phyloP scores from a whole-genome alignment of 2,113 vertebrate genomes.

The Tragelaphus strepsiceros region DNA sequence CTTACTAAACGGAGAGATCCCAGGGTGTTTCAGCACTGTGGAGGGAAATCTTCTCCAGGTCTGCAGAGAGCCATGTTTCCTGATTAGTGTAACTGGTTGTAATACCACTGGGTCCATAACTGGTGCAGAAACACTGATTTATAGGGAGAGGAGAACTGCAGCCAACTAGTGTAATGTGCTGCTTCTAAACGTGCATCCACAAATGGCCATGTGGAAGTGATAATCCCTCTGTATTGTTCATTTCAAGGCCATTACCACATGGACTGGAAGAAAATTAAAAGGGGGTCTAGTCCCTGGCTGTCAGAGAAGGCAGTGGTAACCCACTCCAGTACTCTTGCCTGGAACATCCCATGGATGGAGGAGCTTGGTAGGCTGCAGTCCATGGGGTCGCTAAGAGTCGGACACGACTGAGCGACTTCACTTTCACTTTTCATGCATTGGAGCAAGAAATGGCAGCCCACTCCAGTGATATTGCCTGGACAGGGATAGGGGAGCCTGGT shows the following conservation, averaged over 20 bases:
- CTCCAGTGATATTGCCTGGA: too few species aligned
- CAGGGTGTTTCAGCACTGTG: background rate
- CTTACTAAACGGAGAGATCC: background rate
- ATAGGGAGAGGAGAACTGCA: background rate
- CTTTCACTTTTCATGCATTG: too few species aligned
- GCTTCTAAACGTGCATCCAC: background rate
- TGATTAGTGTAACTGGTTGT: background rate
- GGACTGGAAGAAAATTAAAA: background rate
- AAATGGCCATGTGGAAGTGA: background rate
- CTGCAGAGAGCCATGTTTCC: background rate
- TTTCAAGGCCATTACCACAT: background rate
- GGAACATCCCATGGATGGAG: too few species aligned
- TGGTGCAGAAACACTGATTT: background rate
- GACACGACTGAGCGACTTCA: too few species aligned
- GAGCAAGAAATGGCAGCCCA: too few species aligned
- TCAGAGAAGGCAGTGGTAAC: too few species aligned
- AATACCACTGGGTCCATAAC: background rate
- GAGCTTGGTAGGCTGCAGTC: too few species aligned
- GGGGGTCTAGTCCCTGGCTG: background rate
- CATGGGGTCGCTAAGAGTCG: too few species aligned
- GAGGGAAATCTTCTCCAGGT: background rate
- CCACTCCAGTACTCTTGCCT: too few species aligned
- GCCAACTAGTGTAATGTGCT: background rate
- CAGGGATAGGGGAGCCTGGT: too few species aligned
- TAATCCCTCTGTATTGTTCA: background rate